Evolutionary conservation across 64 coral and sea anemone genomes (phyloP).

Genomic region (Anthopleura sola): DNA sequence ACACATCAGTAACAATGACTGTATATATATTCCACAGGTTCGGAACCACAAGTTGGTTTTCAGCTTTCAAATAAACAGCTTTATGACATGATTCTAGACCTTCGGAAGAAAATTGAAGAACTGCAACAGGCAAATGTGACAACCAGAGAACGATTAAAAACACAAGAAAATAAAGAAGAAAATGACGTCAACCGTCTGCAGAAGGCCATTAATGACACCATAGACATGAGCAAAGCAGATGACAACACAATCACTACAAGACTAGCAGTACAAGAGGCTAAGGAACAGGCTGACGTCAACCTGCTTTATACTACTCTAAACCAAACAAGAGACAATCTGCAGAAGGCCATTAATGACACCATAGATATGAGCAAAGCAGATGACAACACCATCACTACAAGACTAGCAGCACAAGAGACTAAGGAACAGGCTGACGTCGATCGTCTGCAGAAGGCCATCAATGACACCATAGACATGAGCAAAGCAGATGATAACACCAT

Average conservation of each 20-base stretch:
- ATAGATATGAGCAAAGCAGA: background rate
- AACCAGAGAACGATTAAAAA: background rate
- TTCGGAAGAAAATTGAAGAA: background rate
- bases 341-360: background rate
- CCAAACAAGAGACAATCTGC: background rate
- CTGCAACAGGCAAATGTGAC: background rate
- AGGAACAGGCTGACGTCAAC: background rate
- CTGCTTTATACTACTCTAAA: background rate
- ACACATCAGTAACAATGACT: no score
- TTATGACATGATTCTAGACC: background rate
- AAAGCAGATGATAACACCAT: background rate
- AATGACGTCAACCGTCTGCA: background rate
- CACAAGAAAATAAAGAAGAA: background rate
- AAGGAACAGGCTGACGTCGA: background rate
- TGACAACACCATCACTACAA: background rate
- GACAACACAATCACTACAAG: background rate
- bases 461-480: background rate
- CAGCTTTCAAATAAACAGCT: constrained; percentile 10
- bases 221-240: background rate
- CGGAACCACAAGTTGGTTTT: background rate
- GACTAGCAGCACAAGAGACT: background rate
- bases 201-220: constrained; percentile 7
- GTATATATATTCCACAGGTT: background rate
- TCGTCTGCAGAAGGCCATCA: background rate
- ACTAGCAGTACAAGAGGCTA: background rate